Percentiles rank a stretch among this genome's conserved stretches.
These are phyloP conservation scores for Girardinichthys multiradiatus DNA, from an alignment of 2,113 vertebrate species.

Conservation along the genomic window DNA sequence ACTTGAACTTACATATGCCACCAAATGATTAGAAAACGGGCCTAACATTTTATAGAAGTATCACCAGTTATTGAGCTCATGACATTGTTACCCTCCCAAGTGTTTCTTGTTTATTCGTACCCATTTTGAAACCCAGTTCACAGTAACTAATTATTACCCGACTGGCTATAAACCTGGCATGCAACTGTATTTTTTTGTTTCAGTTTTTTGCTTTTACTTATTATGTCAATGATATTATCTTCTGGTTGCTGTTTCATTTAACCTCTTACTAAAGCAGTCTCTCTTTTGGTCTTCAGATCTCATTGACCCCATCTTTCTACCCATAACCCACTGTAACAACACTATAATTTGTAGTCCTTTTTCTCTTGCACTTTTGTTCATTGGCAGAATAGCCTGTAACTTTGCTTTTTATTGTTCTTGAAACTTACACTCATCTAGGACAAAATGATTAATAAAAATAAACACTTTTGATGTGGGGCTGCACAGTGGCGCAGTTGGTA, in stretches of 20 bases:
- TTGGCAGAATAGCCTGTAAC: slow-evolving; percentile 54
- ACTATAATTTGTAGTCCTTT: slow-evolving; percentile 6
- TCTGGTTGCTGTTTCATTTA: not conserved
- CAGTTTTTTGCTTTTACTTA: not conserved
- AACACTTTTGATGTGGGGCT: slow-evolving; percentile 33
- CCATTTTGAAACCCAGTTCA: not conserved
- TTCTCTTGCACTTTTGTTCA: slow-evolving; percentile 16
- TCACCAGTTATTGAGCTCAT: not conserved
- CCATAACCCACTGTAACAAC: slow-evolving; percentile 13
- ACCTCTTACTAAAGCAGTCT: slow-evolving; percentile 12
- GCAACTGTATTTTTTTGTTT: not conserved
- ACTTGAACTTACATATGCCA: too few species aligned
- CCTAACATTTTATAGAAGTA: too few species aligned
- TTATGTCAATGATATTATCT: not conserved
- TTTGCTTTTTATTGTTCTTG: slow-evolving; percentile 66
- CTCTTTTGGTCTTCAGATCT: slow-evolving; percentile 37
- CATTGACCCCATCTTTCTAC: not conserved
- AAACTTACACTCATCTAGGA: slow-evolving; percentile 64
- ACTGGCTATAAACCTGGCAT: not conserved
- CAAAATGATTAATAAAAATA: slow-evolving; percentile 46
- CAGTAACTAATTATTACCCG: not conserved
- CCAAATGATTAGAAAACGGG: too few species aligned
- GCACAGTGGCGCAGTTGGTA: too few species aligned
- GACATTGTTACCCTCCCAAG: not conserved
- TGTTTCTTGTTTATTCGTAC: not conserved